Conservation (phyloP, 2,888 invertebrate species). For the Argynnis bischoffii region DNA sequence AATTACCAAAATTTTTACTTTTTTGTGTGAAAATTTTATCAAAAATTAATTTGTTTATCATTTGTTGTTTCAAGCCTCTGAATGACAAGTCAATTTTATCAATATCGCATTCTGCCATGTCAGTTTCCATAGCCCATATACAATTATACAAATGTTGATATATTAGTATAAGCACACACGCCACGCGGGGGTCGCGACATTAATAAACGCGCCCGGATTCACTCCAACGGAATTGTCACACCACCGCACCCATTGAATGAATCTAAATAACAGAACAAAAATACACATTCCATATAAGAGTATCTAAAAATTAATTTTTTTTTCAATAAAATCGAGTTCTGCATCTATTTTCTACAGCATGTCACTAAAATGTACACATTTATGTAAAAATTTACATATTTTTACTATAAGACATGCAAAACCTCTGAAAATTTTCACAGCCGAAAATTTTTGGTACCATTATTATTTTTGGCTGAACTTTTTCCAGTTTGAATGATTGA, state of each 20-base stretch:
- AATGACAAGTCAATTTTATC: conserved; percentile 25
- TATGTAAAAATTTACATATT: neutral
- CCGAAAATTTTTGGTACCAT: conserved; percentile 4
- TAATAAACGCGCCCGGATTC: conserved; percentile 42
- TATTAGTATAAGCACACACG: conserved; percentile 60
- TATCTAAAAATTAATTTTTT: neutral
- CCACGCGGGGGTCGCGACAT: conserved; percentile 48
- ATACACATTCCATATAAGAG: conserved; percentile 18
- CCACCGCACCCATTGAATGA: conserved; percentile 56
- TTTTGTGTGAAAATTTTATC: too few species aligned
- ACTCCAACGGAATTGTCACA: conserved; percentile 59
- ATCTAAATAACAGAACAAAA: conserved; percentile 42
- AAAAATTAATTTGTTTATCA: too few species aligned
- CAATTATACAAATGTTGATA: conserved; percentile 73
- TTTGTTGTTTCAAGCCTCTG: conserved; percentile 17
- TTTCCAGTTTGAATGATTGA: neutral
- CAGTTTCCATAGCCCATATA: conserved; percentile 74
- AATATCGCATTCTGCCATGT: conserved; percentile 58
- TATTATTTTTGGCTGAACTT: neutral
- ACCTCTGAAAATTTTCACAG: neutral
- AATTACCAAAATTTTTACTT: too few species aligned
- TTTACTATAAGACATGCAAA: too few species aligned
- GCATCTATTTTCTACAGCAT: conserved; percentile 1
- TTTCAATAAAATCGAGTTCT: neutral
- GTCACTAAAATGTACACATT: conserved; percentile 1